Evolutionary conservation across 64 coral and sea anemone genomes (phyloP), one percentile per base, ranked within the genome.

Genomic region (Platygyra sinensis): DNA sequence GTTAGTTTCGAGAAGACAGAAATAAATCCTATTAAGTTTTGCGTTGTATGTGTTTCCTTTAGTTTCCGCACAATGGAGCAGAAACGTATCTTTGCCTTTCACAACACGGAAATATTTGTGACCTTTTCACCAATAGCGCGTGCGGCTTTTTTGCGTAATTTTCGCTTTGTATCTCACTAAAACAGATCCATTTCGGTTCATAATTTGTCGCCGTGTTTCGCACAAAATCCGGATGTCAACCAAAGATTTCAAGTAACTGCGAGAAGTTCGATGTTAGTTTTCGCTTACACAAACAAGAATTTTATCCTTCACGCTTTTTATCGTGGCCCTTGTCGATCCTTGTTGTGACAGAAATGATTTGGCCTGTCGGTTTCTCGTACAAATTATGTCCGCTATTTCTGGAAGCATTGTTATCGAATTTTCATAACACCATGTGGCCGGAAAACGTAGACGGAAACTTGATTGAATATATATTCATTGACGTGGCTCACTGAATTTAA

Each of bases 401-500:
- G 49, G 36, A 24, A 50, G 49, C 32, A 29, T 85, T 85, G 63
- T 85, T 72, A 85, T 85, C 81, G 81, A 52, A 85, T 71, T 71
- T 85, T 85, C 10, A 27, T 71, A 85, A 85, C 81, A 36, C 62
- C 81, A 85, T 85, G 81, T 85, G 81, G 81, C 81, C 81, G 81
- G 81, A 85, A 85, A 77, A 83, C 1, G 62, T 28, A 32, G 30
- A 65, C 20, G 31, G 33, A 83, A 83, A 42, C 54, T 83, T 65
- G 80, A 83, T 83, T 83, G 80, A 50, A 72, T 18, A 71, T 85
- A 46, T 85, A 85, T 85, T 30, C 63, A 85, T 71, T 85, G 81
- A 72, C 81, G 81, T 63, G 60, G 62, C 63, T 85, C 15, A 25
- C 62, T 71, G 81, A 38, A 85, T 85, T 85, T 85, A 85, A 85